Evolutionary conservation across 1,140 invertebrate species (phyloP).

Genomic region (Laodelphax striatellus): DNA sequence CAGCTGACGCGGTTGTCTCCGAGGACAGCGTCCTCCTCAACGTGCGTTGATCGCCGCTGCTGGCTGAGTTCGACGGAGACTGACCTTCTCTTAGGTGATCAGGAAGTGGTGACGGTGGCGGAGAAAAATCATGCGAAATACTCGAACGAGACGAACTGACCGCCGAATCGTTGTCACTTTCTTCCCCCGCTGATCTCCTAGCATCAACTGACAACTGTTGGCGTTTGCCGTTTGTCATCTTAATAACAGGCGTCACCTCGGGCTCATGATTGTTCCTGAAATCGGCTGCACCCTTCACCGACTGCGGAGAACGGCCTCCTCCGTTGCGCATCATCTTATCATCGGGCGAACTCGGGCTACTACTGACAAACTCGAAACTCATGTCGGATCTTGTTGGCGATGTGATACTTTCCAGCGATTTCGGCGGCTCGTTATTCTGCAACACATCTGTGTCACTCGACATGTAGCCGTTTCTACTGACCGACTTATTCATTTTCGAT

Average conservation of each 20-base stretch:
- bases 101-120: constrained; percentile 39
- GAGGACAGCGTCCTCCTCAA: constrained; percentile 43
- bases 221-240: constrained; percentile 9
- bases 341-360: constrained; percentile 24
- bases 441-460: not conserved
- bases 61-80: constrained; percentile 11
- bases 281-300: not conserved
- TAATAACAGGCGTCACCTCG: constrained; percentile 12
- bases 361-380: constrained; percentile 44
- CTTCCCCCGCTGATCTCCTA: constrained; percentile 37
- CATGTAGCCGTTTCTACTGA: not conserved
- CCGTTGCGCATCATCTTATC: constrained; percentile 6
- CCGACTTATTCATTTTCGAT: not conserved
- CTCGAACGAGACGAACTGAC: constrained; percentile 65
- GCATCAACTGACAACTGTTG: constrained; percentile 16
- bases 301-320: no score
- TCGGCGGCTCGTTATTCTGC: constrained; percentile 26
- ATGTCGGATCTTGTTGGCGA: constrained; percentile 38
- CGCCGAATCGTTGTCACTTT: constrained; percentile 77
- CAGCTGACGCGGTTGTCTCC: constrained; percentile 46
- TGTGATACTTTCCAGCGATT: constrained; percentile 46
- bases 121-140: constrained; percentile 55
- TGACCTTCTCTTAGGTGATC: constrained; percentile 25
- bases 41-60: constrained; percentile 23
- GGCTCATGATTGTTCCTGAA: constrained; percentile 8